A percentile compares a stretch with the other conserved stretches of the same genome.
Conservation (phyloP, 2,888 invertebrate species). For the Selenia dentaria region DNA sequence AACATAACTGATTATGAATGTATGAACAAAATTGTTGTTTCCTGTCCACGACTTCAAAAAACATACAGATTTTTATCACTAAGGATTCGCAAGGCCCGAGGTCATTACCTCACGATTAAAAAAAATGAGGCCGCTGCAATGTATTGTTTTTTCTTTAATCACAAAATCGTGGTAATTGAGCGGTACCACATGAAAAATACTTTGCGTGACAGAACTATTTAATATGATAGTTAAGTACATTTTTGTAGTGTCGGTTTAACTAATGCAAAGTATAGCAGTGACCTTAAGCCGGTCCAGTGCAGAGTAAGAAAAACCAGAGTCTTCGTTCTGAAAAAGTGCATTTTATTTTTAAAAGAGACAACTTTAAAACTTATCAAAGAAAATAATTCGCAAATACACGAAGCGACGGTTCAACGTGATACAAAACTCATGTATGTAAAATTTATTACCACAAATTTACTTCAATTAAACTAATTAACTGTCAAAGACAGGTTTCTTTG, state of each 20-base stretch:
- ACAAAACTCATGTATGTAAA: too few species aligned
- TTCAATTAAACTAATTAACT: too few species aligned
- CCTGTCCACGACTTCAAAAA: conserved; percentile 11
- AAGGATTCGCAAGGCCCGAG: conserved; percentile 28
- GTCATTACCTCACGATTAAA: conserved; percentile 31
- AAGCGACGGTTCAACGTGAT: too few species aligned
- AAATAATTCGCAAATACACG: too few species aligned
- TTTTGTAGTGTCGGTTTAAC: conserved; percentile 10
- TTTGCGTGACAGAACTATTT: conserved; percentile 33
- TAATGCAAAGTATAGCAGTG: conserved; percentile 28
- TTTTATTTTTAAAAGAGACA: too few species aligned
- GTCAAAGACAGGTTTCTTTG: too few species aligned
- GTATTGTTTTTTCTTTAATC: conserved; percentile 28
- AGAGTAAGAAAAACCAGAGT: conserved; percentile 31
- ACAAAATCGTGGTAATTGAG: conserved; percentile 4
- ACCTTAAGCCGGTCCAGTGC: conserved; percentile 35
- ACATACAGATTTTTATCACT: conserved; percentile 12
- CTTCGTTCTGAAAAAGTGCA: too few species aligned
- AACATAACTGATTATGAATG: conserved; percentile 14
- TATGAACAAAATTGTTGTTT: conserved; percentile 8
- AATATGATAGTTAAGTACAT: conserved; percentile 8
- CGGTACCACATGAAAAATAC: conserved; percentile 26
- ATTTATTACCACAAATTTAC: too few species aligned
- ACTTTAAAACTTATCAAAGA: too few species aligned
- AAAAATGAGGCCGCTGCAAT: conserved; percentile 30